Conservation (phyloP, 2,797 vertebrate genomes). For the Tachyglossus aculeatus region DNA sequence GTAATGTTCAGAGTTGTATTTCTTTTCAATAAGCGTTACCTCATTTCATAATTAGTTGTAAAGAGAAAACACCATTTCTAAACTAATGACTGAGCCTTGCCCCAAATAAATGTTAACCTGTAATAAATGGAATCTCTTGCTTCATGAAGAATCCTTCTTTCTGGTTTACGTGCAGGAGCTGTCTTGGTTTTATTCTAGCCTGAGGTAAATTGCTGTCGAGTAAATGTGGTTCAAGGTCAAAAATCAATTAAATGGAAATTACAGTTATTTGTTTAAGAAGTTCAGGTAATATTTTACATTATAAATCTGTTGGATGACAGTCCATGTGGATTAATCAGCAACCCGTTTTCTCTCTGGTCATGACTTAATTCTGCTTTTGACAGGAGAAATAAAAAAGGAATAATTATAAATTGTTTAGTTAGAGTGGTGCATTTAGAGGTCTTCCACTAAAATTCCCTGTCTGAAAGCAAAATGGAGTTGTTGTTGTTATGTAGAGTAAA, state of each 20-base stretch:
- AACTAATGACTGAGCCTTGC: neutral
- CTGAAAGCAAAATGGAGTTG: neutral
- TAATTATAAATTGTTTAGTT: constrained; percentile 15
- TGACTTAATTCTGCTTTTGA: constrained; percentile 27
- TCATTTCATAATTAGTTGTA: constrained; percentile 28
- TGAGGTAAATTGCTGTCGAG: constrained; percentile 46
- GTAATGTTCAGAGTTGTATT: neutral
- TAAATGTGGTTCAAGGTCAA: constrained; percentile 47
- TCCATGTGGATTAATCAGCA: constrained; percentile 45
- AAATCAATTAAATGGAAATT: constrained; percentile 66
- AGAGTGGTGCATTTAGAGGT: neutral
- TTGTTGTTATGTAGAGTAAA: constrained; percentile 6
- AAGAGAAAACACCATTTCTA: constrained; percentile 29
- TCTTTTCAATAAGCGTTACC: constrained; percentile 17
- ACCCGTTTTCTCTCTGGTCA: constrained; percentile 21
- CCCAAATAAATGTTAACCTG: constrained; percentile 28
- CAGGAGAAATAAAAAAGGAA: neutral
- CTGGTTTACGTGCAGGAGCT: constrained; percentile 14
- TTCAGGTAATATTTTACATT: constrained; percentile 52
- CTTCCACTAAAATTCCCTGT: constrained; percentile 12
- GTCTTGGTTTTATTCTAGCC: constrained; percentile 26
- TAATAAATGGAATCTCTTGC: constrained; percentile 29
- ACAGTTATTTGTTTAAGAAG: constrained; percentile 63
- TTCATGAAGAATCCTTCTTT: constrained; percentile 9
- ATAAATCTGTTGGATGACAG: constrained; percentile 28